phyloP scores from a whole-genome alignment of 2,113 vertebrate species.

The Melanocharis versteri region DNA sequence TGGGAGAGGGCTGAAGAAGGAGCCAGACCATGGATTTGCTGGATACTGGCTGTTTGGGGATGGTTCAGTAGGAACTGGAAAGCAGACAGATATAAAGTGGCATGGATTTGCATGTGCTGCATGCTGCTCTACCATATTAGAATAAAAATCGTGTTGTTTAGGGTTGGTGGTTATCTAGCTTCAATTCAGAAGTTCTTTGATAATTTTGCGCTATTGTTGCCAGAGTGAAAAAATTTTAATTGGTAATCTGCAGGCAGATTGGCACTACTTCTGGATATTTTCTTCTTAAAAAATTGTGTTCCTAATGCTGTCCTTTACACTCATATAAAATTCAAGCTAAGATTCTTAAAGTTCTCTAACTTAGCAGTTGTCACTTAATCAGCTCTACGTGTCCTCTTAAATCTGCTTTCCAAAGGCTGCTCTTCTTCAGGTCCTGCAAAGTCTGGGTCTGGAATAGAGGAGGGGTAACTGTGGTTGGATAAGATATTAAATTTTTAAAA shows the following conservation, averaged over 20 bases:
- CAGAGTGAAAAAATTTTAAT: not conserved
- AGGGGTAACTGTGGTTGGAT: not conserved
- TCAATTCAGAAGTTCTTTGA: not conserved
- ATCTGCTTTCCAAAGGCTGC: not conserved
- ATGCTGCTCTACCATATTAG: not conserved
- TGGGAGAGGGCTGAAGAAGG: not conserved
- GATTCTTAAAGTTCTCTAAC: not conserved
- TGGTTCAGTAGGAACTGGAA: not conserved
- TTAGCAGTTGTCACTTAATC: not conserved
- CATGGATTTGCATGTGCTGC: not conserved
- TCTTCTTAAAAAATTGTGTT: not conserved
- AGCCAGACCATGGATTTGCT: not conserved
- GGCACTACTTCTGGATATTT: not conserved
- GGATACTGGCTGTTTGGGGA: not conserved
- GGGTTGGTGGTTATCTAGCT: not conserved
- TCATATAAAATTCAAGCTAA: not conserved
- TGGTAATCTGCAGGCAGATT: not conserved
- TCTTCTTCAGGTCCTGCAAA: not conserved
- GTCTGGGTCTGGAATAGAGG: not conserved
- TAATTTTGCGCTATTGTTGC: not conserved
- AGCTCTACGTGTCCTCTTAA: not conserved
- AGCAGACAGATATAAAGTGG: not conserved
- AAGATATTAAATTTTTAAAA: not conserved
- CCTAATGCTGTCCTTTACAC: not conserved
- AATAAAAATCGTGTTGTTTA: not conserved